Evolutionary conservation across 2,113 vertebrate species (phyloP).

Genomic region (Fregata magnificens): DNA sequence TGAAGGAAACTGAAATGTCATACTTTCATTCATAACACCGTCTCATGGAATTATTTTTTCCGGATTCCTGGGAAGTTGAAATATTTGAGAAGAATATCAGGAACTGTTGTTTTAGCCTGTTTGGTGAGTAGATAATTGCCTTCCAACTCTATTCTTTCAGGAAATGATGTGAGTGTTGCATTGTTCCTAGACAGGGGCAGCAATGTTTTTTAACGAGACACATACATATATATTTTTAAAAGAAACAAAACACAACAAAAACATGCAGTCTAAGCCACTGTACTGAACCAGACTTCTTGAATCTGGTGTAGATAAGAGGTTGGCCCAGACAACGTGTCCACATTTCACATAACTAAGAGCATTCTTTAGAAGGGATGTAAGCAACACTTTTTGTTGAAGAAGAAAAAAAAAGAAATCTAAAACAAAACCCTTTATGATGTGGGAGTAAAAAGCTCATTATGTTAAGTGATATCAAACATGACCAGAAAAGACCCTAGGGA

Average conservation of each 20-base stretch:
- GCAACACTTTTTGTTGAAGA: constrained; percentile 62
- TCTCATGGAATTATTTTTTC: constrained; percentile 84
- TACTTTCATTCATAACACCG: constrained; percentile 76
- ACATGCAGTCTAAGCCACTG: constrained; percentile 33
- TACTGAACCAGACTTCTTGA: constrained; percentile 62
- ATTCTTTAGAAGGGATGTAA: constrained; percentile 72
- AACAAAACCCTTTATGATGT: constrained; percentile 69
- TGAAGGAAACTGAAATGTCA: constrained; percentile 70
- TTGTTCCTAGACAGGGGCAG: constrained; percentile 72
- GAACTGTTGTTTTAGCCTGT: constrained; percentile 81
- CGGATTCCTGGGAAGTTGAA: constrained; percentile 84
- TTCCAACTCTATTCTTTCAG: constrained; percentile 77
- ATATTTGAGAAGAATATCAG: constrained; percentile 84
- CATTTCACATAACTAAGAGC: constrained; percentile 57
- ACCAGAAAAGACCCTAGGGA: constrained; percentile 61
- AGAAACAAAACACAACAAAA: constrained; percentile 67
- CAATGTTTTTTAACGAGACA: constrained; percentile 51
- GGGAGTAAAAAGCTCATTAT: constrained; percentile 55
- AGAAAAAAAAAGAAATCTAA: not conserved
- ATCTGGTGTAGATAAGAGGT: constrained; percentile 71
- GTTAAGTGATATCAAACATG: constrained; percentile 62
- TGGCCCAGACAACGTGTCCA: constrained; percentile 71
- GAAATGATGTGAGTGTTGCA: constrained; percentile 79
- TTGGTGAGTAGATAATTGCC: constrained; percentile 79
- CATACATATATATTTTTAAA: constrained; percentile 46